phyloP scores from a whole-genome alignment of 2,113 vertebrate species.

The Physeter macrocephalus region DNA sequence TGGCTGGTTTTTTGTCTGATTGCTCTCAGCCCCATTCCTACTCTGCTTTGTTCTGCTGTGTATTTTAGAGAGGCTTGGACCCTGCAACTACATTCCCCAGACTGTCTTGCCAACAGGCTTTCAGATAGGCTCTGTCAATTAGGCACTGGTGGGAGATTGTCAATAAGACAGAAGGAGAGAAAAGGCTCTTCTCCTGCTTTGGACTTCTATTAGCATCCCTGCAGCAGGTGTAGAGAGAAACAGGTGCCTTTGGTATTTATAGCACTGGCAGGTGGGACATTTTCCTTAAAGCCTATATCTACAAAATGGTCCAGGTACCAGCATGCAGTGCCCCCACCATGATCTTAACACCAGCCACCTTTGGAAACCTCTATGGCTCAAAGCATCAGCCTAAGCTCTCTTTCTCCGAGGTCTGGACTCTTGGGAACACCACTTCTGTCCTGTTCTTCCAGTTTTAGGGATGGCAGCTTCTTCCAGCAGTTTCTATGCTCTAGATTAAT shows the following conservation, averaged over 20 bases:
- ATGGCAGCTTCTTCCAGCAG: not conserved
- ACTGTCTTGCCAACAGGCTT: not conserved
- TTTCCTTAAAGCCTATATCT: not conserved
- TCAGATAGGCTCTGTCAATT: not conserved
- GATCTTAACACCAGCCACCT: not conserved
- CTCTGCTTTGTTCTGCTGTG: not conserved
- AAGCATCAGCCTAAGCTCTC: not conserved
- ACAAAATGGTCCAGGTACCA: not conserved
- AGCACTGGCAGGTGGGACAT: not conserved
- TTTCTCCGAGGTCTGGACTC: not conserved
- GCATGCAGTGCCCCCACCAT: accelerated
- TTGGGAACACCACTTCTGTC: not conserved
- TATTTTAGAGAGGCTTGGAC: not conserved
- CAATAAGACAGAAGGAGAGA: not conserved
- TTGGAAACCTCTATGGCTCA: not conserved
- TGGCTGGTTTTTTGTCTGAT: not conserved
- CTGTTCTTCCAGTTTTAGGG: not conserved
- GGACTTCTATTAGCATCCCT: not conserved
- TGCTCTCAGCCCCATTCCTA: not conserved
- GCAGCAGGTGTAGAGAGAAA: not conserved
- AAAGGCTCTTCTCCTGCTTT: not conserved
- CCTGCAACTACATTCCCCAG: not conserved
- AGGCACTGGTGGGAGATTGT: not conserved
- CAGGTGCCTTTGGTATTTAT: not conserved
- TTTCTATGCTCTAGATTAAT: not conserved